Evolutionary conservation across 2,113 vertebrate species (phyloP).

Genomic region (Charina bottae): DNA sequence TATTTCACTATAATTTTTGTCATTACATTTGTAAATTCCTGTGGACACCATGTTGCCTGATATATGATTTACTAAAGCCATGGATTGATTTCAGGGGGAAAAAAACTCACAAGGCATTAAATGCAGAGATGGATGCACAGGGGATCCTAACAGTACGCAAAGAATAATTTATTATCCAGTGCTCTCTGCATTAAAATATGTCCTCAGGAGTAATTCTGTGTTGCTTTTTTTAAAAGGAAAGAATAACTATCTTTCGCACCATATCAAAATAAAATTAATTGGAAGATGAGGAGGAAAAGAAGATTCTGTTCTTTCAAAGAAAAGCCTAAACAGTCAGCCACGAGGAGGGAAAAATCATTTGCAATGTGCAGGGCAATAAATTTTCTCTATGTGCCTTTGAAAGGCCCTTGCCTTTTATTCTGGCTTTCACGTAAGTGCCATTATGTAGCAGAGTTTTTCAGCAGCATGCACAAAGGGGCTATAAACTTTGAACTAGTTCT

Average conservation of each 20-base stretch:
- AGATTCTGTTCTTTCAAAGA: neutral
- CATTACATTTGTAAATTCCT: neutral
- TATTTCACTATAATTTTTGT: neutral
- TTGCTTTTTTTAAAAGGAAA: neutral
- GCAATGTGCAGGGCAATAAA: neutral
- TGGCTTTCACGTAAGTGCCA: neutral
- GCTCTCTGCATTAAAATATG: too few relatives aligned
- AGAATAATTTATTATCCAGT: neutral
- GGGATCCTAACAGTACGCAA: neutral
- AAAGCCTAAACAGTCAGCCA: neutral
- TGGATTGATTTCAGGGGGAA: neutral
- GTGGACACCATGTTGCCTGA: neutral
- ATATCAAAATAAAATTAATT: constrained; percentile 2
- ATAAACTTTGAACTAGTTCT: neutral
- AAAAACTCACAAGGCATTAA: neutral
- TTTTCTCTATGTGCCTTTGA: neutral
- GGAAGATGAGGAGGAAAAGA: neutral
- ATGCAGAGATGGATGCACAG: neutral
- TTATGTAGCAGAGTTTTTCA: neutral
- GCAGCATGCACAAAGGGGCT: neutral
- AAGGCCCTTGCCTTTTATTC: neutral
- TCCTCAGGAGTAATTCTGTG: neutral
- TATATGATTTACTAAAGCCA: neutral
- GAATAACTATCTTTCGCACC: neutral
- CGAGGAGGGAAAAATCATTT: neutral